Evolutionary conservation across 2,113 vertebrate species (phyloP).

Genomic region (Ia io): DNA sequence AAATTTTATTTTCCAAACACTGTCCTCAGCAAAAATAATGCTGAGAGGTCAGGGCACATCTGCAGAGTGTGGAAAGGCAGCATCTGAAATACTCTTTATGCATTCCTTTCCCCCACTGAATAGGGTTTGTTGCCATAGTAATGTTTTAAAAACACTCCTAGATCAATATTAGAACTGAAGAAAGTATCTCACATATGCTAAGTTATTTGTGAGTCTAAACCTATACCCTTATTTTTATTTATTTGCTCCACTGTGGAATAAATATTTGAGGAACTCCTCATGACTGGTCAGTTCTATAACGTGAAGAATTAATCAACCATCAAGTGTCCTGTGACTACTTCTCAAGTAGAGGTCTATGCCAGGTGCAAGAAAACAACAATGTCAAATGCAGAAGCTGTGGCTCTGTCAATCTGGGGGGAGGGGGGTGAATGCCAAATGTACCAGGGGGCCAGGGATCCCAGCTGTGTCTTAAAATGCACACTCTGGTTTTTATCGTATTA

Average conservation of each 20-base stretch:
- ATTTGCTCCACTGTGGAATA: slow-evolving; percentile 50
- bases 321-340: slow-evolving; percentile 12
- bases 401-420: neutral
- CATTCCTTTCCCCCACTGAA: slow-evolving; percentile 70
- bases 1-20: slow-evolving; percentile 57
- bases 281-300: neutral
- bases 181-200: slow-evolving; percentile 70
- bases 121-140: slow-evolving; percentile 83
- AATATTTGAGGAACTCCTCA: slow-evolving; percentile 56
- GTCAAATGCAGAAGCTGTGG: neutral
- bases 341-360: neutral
- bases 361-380: neutral
- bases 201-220: slow-evolving; percentile 58
- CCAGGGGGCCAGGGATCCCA: neutral
- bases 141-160: slow-evolving; percentile 78
- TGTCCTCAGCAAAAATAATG: slow-evolving; percentile 65
- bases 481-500: neutral
- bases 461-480: neutral
- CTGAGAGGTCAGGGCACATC: slow-evolving; percentile 65
- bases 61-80: slow-evolving; percentile 49
- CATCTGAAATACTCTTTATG: slow-evolving; percentile 68
- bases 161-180: slow-evolving; percentile 79
- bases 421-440: neutral
- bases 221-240: slow-evolving; percentile 32
- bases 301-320: neutral